These are phyloP conservation scores for Psittacula cyanocephala DNA, from an alignment of 2,113 vertebrate genomes.

Conservation along the genomic window DNA sequence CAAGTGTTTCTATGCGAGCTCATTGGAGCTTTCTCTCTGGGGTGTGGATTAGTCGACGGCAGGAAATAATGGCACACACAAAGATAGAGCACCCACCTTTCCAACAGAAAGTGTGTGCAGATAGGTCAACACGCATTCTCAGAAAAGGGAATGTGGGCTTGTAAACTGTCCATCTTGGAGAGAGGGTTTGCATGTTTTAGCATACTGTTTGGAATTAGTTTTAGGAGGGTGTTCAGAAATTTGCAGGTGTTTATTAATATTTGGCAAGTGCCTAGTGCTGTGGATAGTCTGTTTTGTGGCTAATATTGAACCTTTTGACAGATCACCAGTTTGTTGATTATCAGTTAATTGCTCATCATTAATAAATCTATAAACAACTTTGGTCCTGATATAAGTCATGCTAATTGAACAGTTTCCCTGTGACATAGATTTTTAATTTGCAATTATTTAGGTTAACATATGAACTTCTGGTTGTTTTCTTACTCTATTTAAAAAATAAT, in stretches of 20 bases:
- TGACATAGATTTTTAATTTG: background rate
- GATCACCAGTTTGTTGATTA: background rate
- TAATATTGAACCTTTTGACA: background rate
- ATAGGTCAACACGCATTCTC: background rate
- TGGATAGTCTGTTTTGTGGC: background rate
- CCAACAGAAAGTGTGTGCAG: background rate
- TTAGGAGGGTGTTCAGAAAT: background rate
- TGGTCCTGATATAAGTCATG: background rate
- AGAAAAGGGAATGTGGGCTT: background rate
- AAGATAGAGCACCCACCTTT: background rate
- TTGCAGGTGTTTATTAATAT: background rate
- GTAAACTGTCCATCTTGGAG: background rate
- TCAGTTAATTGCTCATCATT: background rate
- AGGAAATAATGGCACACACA: background rate
- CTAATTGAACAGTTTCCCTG: background rate
- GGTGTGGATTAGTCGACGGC: background rate
- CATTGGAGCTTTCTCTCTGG: background rate
- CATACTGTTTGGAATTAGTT: background rate
- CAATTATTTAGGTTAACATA: background rate
- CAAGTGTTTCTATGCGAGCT: background rate
- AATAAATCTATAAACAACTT: background rate
- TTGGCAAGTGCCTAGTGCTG: background rate
- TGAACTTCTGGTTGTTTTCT: background rate
- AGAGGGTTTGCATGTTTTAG: background rate
- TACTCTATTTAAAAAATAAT: background rate